Conservation (phyloP, 2,888 invertebrate genomes). For the Campoletis raptor region DNA sequence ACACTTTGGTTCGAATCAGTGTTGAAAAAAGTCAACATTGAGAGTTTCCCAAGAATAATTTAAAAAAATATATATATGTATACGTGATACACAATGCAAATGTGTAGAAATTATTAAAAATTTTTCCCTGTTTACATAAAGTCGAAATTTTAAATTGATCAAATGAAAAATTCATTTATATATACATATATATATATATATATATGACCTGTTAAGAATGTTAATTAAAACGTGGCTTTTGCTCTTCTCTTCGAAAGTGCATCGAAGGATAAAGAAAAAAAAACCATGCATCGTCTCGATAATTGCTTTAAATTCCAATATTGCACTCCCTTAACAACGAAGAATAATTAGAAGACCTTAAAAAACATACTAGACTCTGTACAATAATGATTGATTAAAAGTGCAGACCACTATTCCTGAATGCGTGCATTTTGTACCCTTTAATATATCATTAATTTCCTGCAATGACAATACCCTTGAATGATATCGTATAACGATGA, state of each 20-base stretch:
- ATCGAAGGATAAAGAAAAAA: slow-evolving; percentile 10
- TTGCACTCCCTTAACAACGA: slow-evolving; percentile 27
- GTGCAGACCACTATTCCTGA: slow-evolving; percentile 68
- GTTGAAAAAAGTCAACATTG: slow-evolving; percentile 37
- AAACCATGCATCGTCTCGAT: slow-evolving; percentile 34
- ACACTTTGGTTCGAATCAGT: slow-evolving; percentile 45
- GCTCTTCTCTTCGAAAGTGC: slow-evolving; percentile 30
- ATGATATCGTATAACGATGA: slow-evolving; percentile 50
- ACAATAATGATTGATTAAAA: slow-evolving; percentile 65
- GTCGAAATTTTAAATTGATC: not conserved
- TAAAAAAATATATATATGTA: slow-evolving; percentile 40
- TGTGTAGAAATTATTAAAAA: slow-evolving; percentile 11
- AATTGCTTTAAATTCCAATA: slow-evolving; percentile 28
- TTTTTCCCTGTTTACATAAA: slow-evolving; percentile 16
- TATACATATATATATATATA: slow-evolving; percentile 23
- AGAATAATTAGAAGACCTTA: slow-evolving; percentile 9
- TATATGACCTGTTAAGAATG: slow-evolving; percentile 34
- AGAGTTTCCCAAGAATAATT: slow-evolving; percentile 39
- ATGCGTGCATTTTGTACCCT: slow-evolving; percentile 68
- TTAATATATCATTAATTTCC: slow-evolving; percentile 32
- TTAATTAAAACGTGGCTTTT: slow-evolving; percentile 15
- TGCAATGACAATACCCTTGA: slow-evolving; percentile 57
- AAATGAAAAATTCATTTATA: not conserved
- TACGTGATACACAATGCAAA: slow-evolving; percentile 6
- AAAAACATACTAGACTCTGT: slow-evolving; percentile 44